phyloP scores from a whole-genome alignment of 2,888 invertebrate genomes.

The Drosophila pseudotalamancana region DNA sequence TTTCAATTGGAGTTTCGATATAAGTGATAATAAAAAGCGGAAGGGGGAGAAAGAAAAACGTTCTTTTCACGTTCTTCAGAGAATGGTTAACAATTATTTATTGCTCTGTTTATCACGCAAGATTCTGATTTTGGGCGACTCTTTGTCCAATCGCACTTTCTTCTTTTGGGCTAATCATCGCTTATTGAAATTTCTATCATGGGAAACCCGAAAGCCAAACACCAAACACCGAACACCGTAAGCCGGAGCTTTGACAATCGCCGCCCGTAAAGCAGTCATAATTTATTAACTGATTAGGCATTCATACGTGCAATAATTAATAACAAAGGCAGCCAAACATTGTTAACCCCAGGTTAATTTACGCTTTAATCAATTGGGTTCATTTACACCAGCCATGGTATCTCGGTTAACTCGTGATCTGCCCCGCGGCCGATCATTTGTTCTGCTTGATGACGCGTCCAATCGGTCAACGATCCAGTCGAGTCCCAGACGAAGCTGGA shows the following conservation, averaged over 20 bases:
- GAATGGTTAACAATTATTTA: constrained; percentile 67
- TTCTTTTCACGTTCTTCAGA: constrained; percentile 23
- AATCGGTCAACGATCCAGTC: constrained; percentile 56
- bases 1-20: constrained; percentile 43
- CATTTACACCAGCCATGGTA: constrained; percentile 67
- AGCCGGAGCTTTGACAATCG: constrained; percentile 55
- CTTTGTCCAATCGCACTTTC: constrained; percentile 51
- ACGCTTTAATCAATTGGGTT: constrained; percentile 81
- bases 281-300: constrained; percentile 80
- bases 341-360: constrained; percentile 80
- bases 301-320: constrained; percentile 78
- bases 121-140: constrained; percentile 27
- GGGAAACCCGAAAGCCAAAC: constrained; percentile 73
- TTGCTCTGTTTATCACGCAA: constrained; percentile 53
- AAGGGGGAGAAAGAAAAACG: constrained; percentile 28
- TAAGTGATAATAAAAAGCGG: background rate
- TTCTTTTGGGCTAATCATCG: constrained; percentile 64
- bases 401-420: constrained; percentile 51
- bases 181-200: constrained; percentile 74
- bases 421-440: constrained; percentile 70
- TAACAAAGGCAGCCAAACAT: constrained; percentile 77
- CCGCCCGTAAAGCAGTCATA: constrained; percentile 57
- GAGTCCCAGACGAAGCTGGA: background rate
- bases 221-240: no score
- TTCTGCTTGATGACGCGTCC: constrained; percentile 71